These are phyloP conservation scores for Antechinus stuartii DNA, from an alignment of 2,113 vertebrate genomes.

Conservation along the genomic window DNA sequence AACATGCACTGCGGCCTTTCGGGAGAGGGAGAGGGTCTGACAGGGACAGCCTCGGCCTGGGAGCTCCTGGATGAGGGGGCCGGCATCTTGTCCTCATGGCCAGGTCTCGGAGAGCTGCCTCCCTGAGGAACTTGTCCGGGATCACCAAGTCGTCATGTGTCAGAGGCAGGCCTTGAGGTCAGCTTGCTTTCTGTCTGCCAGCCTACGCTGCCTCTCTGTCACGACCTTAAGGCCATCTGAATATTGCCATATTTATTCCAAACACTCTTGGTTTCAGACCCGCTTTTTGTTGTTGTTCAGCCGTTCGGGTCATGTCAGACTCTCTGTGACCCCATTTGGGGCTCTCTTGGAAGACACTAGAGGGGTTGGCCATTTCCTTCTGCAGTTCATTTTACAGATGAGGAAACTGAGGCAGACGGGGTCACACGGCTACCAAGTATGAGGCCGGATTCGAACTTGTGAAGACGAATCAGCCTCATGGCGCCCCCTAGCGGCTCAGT, in stretches of 20 bases:
- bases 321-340: not conserved
- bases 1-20: no score
- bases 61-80: not conserved
- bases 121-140: not conserved
- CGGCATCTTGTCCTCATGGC: not conserved
- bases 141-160: not conserved
- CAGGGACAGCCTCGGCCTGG: not conserved
- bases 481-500: no score
- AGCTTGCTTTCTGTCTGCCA: not conserved
- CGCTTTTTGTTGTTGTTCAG: not conserved
- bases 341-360: not conserved
- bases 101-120: not conserved
- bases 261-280: not conserved
- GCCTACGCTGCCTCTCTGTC: not conserved
- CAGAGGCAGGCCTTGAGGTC: not conserved
- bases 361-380: not conserved
- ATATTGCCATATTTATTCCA: not conserved
- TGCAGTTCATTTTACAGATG: not conserved
- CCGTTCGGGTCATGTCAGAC: not conserved
- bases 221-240: not conserved
- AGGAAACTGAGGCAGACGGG: not conserved
- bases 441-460: not conserved
- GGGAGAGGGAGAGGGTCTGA: not conserved
- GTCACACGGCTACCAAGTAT: not conserved
- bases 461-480: no score